phyloP scores from a whole-genome alignment of 2,888 invertebrate genomes.

The Watsonalla cultraria region DNA sequence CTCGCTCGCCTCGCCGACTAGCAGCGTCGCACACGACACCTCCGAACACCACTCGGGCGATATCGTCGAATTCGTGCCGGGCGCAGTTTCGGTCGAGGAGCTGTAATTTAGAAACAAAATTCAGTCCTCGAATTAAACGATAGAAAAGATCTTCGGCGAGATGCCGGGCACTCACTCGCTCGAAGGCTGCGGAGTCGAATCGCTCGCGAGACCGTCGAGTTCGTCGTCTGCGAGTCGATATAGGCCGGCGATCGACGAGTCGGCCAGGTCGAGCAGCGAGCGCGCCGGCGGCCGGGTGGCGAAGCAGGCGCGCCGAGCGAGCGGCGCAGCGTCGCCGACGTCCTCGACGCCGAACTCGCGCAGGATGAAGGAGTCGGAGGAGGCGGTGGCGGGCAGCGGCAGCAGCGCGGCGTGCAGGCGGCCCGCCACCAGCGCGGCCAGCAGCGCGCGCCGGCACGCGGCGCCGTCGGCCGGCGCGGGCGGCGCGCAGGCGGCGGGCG shows the following conservation, averaged over 20 bases:
- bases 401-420: conserved; percentile 32
- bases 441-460: conserved; percentile 24
- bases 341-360: conserved; percentile 50
- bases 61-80: neutral
- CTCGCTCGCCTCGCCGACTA: conserved; percentile 40
- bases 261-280: conserved; percentile 51
- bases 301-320: conserved; percentile 44
- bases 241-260: conserved; percentile 22
- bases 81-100: conserved; percentile 66
- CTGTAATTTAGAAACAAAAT: conserved; percentile 37
- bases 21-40: conserved; percentile 34
- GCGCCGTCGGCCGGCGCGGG: conserved; percentile 13
- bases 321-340: conserved; percentile 46
- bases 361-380: conserved; percentile 27
- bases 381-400: conserved; percentile 34
- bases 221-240: conserved; percentile 23
- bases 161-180: neutral
- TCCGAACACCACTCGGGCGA: conserved; percentile 73
- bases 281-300: conserved; percentile 27
- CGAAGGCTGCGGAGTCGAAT: neutral
- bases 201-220: conserved; percentile 1
- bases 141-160: too few species aligned
- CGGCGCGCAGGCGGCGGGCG: conserved; percentile 15
- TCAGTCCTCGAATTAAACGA: neutral
- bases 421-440: conserved; percentile 25